Conservation (phyloP, 2,113 vertebrate genomes). For the Halichoeres trimaculatus region DNA sequence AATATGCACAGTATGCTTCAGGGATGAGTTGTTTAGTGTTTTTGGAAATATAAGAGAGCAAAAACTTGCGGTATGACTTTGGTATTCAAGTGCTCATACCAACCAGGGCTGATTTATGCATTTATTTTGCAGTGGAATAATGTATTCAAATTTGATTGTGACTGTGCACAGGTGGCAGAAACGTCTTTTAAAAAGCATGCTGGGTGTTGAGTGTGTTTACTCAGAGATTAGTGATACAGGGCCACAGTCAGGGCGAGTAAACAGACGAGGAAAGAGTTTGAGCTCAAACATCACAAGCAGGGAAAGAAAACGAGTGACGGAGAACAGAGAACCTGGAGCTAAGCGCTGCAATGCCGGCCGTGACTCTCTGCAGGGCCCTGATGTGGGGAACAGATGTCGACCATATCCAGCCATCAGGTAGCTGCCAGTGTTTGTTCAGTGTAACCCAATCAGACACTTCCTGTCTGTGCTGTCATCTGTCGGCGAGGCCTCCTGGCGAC, state of each 20-base stretch:
- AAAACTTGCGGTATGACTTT: too few relatives aligned
- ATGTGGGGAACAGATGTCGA: conserved; percentile 78
- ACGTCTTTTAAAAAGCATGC: conserved; percentile 3
- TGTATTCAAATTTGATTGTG: conserved; percentile 27
- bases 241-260: conserved; percentile 43
- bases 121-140: neutral
- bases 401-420: conserved; percentile 78
- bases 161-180: conserved; percentile 3
- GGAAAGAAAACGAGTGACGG: conserved; percentile 31
- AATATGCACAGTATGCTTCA: too few relatives aligned
- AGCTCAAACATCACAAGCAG: conserved; percentile 12
- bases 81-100: too few relatives aligned
- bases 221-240: conserved; percentile 30
- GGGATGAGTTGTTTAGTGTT: too few relatives aligned
- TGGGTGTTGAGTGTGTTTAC: conserved; percentile 32
- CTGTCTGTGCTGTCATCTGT: conserved; percentile 81
- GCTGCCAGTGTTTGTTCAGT: conserved; percentile 79
- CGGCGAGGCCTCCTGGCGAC: conserved; percentile 71
- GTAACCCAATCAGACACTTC: conserved; percentile 85
- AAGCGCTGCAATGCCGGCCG: conserved; percentile 41
- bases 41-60: too few relatives aligned
- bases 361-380: conserved; percentile 48
- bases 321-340: conserved; percentile 53
- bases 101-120: too few relatives aligned
- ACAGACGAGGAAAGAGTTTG: conserved; percentile 16